phyloP scores from a whole-genome alignment of 1,140 invertebrate species.

The Zaprionus ornatus region DNA sequence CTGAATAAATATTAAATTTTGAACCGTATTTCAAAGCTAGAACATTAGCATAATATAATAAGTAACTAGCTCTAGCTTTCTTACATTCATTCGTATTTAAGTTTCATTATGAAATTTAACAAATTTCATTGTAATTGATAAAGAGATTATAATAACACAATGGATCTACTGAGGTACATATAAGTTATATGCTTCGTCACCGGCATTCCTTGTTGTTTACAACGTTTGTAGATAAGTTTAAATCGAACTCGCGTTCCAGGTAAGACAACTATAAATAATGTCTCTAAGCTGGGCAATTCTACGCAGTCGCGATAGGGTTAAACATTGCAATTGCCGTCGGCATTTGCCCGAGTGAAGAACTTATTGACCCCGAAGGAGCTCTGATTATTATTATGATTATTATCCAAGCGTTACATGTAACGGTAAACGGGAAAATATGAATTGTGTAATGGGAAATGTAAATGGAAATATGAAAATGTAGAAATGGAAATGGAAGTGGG shows the following conservation, averaged over 20 bases:
- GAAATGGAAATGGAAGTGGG: neutral
- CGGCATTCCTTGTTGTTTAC: neutral
- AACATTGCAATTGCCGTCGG: neutral
- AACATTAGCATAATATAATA: no score
- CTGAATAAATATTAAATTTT: no score
- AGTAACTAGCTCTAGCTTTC: no score
- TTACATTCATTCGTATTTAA: no score
- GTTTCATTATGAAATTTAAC: neutral
- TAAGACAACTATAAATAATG: neutral
- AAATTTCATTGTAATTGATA: neutral
- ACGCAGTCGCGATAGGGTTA: neutral
- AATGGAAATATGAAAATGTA: neutral
- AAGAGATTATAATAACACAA: neutral
- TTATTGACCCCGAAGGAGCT: conserved; percentile 3
- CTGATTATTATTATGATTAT: conserved; percentile 10
- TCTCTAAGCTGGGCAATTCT: neutral
- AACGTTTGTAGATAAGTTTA: neutral
- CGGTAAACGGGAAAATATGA: neutral
- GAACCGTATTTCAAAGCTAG: no score
- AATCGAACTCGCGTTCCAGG: neutral
- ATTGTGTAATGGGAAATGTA: neutral
- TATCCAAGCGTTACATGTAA: conserved; percentile 19
- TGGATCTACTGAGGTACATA: neutral
- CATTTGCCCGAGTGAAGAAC: neutral
- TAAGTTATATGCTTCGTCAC: neutral